phyloP scores from a whole-genome alignment of 2,113 vertebrate genomes.

The Mystacornis crossleyi region DNA sequence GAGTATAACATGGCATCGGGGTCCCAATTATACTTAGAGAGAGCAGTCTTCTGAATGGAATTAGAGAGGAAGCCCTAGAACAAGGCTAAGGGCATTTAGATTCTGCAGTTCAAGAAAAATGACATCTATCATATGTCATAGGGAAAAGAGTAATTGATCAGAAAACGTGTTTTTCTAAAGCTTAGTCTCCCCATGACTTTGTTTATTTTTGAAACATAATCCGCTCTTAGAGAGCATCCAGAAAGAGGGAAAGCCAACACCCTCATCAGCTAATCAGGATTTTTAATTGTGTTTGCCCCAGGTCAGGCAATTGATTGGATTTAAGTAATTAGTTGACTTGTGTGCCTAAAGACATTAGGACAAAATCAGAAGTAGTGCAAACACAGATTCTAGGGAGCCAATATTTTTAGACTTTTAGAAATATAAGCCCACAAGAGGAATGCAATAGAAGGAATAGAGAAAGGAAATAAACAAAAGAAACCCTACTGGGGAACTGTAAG shows the following conservation, averaged over 20 bases:
- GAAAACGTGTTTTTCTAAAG: not conserved
- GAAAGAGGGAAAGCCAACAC: not conserved
- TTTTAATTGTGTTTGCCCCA: not conserved
- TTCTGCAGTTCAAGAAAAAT: slow-evolving; percentile 2
- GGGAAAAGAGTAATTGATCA: not conserved
- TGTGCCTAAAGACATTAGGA: not conserved
- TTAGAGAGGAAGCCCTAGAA: not conserved
- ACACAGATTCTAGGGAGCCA: not conserved
- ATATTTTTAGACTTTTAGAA: not conserved
- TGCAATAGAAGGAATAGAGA: not conserved
- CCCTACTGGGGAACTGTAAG: not conserved
- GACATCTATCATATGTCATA: not conserved
- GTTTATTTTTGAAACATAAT: slow-evolving; percentile 12
- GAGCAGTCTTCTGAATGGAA: not conserved
- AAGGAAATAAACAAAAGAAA: not conserved
- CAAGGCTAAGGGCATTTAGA: not conserved
- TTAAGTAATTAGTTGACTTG: not conserved
- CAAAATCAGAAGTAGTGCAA: not conserved
- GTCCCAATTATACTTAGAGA: not conserved
- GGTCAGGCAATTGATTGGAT: not conserved
- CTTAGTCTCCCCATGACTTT: not conserved
- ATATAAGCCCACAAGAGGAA: not conserved
- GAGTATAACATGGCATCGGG: not conserved
- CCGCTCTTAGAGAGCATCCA: not conserved
- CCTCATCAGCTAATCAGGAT: not conserved